These are phyloP conservation scores for Neoseiulus cucumeris DNA, from an alignment of 1,140 invertebrate species.

Conservation along the genomic window DNA sequence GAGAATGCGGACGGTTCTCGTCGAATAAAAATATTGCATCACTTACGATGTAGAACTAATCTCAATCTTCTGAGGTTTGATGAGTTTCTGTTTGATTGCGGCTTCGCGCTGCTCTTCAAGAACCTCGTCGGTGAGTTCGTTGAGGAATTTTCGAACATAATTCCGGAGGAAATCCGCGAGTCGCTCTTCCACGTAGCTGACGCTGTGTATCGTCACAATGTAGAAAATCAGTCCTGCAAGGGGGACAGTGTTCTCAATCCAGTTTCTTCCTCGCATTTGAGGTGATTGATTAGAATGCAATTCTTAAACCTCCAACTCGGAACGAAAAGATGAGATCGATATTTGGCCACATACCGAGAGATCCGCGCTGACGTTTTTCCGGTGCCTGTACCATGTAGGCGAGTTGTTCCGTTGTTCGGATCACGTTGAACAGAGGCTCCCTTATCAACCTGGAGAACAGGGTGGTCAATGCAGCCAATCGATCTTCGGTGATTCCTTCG, in stretches of 20 bases:
- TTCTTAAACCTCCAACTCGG: background rate
- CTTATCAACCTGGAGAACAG: background rate
- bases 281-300: background rate
- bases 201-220: background rate
- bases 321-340: background rate
- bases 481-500: background rate
- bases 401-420: background rate
- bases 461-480: background rate
- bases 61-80: constrained; percentile 8
- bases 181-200: background rate
- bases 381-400: constrained; percentile 4
- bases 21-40: too few species aligned
- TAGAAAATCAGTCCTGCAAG: background rate
- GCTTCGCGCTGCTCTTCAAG: background rate
- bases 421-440: constrained; percentile 9
- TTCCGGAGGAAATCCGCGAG: background rate
- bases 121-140: background rate
- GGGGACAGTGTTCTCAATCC: background rate
- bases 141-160: background rate
- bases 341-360: background rate
- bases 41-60: background rate
- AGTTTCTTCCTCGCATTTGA: background rate
- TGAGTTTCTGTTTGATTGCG: background rate
- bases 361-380: background rate
- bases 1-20: too few species aligned